Base-by-base conservation (phyloP, 1,140 invertebrate species). In the Bombus sibiricus region DNA sequence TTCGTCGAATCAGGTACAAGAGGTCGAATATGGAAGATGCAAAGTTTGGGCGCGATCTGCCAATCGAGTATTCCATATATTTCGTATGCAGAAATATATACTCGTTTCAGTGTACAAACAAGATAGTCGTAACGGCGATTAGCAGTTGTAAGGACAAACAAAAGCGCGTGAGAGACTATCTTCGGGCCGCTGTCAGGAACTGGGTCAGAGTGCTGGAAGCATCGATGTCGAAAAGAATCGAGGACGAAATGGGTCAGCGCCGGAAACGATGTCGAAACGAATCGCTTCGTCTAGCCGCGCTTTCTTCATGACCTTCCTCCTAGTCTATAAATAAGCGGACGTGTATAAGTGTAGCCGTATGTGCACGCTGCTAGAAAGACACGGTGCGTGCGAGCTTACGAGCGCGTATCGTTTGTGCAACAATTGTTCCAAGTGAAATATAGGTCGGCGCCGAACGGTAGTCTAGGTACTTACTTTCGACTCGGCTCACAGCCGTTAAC, bases 291-390 rank as follows among this genome's bases (percentile, higher is more conserved):
- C 87, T 91, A 89, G 89, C 87, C 86, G 89, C 91, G 92, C 93
- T 94, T 94, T 94, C 93, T 94, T 93, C 92, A 79, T 88, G 93
- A 93, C 93, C 93, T 94, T 94, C 92, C 86, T 86, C 76, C 85
- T 83, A 22, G 86, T 88, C 93, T 93, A 93, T 92, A 92, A 93
- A 91, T 90, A 87, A 39, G 66, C 86, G 71, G 69, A 32, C 59
- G 34, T 62, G 18, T 81, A 41, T 37, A 59, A 13, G 41, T 69
- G 66, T 74, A 53, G 74, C 37, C 71, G n/a, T 57, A 57, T 43
- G 64, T 59, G 71, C 59, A 18, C 37, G 64, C 69, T 39, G 37
- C n/a, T 71, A 77, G 83, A 81, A 43, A 81, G 43, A 85, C 43
- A 78, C 77, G 86, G 64, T 83, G 85, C 85, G 83, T 53, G 79